Percentiles rank a stretch among this genome's conserved stretches.
These are phyloP conservation scores for Trisateles emortualis DNA, from an alignment of 2,888 invertebrate genomes.

Conservation along the genomic window DNA sequence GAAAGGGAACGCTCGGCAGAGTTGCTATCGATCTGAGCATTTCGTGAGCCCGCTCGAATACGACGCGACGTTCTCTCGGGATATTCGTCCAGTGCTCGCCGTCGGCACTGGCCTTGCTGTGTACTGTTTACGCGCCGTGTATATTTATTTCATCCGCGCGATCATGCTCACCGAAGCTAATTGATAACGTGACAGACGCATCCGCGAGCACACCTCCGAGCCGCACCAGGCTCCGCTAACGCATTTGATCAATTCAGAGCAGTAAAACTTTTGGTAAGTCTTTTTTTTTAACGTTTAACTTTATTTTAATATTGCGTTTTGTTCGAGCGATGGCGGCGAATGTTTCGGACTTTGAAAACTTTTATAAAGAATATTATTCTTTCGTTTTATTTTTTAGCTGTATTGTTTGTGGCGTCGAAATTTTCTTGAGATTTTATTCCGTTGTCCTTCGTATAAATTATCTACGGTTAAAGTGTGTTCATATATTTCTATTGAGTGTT, in stretches of 20 bases:
- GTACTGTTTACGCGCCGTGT: conserved; percentile 79
- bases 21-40: conserved; percentile 80
- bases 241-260: conserved; percentile 59
- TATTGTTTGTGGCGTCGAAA: conserved; percentile 24
- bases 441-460: conserved; percentile 30
- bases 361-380: conserved; percentile 16
- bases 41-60: conserved; percentile 77
- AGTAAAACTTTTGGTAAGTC: conserved; percentile 57
- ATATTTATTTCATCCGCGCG: conserved; percentile 74
- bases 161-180: conserved; percentile 76
- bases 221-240: conserved; percentile 46
- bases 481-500: conserved; percentile 79
- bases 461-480: conserved; percentile 63
- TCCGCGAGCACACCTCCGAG: conserved; percentile 60
- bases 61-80: conserved; percentile 79
- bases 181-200: conserved; percentile 74
- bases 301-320: conserved; percentile 30
- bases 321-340: conserved; percentile 44
- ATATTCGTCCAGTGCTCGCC: conserved; percentile 82
- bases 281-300: conserved; percentile 28
- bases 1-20: conserved; percentile 76
- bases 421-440: conserved; percentile 30
- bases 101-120: conserved; percentile 82
- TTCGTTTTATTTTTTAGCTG: conserved; percentile 12
- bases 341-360: conserved; percentile 29